Base-by-base conservation (phyloP, 2,888 invertebrate species). In the Lissonota sp. region DNA sequence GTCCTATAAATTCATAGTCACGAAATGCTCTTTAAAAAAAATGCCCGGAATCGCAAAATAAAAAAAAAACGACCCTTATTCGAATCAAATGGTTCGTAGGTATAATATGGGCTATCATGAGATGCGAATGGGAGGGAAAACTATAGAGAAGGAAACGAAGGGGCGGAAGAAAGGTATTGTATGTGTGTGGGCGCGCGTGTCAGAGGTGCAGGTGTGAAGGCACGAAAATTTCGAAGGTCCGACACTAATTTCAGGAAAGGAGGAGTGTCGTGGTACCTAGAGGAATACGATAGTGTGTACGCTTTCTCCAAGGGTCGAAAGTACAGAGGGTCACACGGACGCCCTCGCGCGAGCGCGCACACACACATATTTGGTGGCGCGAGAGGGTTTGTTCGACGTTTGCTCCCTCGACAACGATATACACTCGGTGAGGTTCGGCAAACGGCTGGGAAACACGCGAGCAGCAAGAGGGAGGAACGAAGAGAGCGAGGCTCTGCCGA, bases 371-470 rank as follows among this genome's bases (percentile, higher is more conserved):
- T 26, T 26, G 26, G 10, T 3, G n/a, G 12, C n/a, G 60, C 12
- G 57, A 55, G 69, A 58, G 46, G 44, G 64, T 70, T 58, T 80
- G 66, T 58, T 77, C 53, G 58, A 53, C 76, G 60, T 73, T 58
- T 51, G 63, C 55, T 80, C 69, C 67, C 80, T 64, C 77, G 73
- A 80, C 63, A 46, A 73, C 53, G 10, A 14, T 60, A 42, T 66
- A 77, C 67, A 53, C 72, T 69, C 77, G 46, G 57, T 14, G 14
- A 53, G 70, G 26, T 37, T 67, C 16, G 44, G 60, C 46, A 83
- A 84, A 84, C 67, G 78, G 67, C 78, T 67, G 40, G 72, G 51
- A 69, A 77, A 55, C 84, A 84, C 84, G 84, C 83, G 70, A 84
- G 70, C 73, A 58, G 42, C 55, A 26, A 39, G 37, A 51, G 62